These are phyloP conservation scores for Myripristis murdjan DNA, from an alignment of 2,797 vertebrate species.

Conservation along the genomic window DNA sequence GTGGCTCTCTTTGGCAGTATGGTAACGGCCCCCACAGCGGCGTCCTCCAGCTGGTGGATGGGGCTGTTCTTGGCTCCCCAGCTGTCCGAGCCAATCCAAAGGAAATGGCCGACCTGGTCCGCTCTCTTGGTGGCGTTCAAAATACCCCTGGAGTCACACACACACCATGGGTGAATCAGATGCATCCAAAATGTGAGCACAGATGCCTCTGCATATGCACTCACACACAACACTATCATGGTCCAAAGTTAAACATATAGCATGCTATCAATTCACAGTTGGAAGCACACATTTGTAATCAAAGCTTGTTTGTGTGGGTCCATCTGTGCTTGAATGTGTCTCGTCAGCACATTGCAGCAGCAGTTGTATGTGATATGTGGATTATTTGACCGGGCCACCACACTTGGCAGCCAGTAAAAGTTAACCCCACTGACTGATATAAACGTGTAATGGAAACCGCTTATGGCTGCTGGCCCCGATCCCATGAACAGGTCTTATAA, in stretches of 20 bases:
- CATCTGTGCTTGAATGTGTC: neutral
- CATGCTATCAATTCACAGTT: no score
- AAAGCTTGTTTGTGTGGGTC: neutral
- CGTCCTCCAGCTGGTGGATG: constrained; percentile 91
- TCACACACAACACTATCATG: no score
- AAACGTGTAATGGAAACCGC: neutral
- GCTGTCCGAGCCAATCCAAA: constrained; percentile 97
- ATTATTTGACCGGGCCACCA: neutral
- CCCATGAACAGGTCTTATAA: no score
- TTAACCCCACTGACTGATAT: neutral
- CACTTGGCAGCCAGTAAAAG: no score
- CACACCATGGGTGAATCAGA: constrained; percentile 10
- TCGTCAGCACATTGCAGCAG: neutral
- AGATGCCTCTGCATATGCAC: no score
- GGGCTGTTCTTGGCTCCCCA: constrained; percentile 96
- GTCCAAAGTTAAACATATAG: no score
- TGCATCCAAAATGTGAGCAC: neutral
- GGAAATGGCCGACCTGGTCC: constrained; percentile 92
- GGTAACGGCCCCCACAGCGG: constrained; percentile 93
- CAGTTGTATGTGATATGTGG: neutral
- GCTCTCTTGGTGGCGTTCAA: constrained; percentile 94
- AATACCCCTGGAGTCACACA: constrained; percentile 87
- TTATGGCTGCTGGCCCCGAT: neutral
- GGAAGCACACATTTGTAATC: no score
- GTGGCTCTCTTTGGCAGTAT: constrained; percentile 95